Base-by-base conservation (phyloP, 2,797 vertebrate genomes). In the Nyctibius grandis region DNA sequence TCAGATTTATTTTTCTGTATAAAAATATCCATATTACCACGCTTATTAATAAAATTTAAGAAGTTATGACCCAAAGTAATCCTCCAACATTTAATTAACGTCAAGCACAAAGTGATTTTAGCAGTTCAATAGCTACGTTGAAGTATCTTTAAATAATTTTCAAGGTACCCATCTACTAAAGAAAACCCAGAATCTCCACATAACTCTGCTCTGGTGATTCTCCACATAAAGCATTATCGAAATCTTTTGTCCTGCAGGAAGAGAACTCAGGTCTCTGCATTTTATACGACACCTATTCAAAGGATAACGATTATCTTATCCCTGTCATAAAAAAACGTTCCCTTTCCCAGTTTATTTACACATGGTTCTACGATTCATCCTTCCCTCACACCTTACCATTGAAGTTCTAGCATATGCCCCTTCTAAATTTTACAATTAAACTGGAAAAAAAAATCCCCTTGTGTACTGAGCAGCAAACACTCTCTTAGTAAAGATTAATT, bases 351-450 rank as follows among this genome's bases (percentile, higher is more conserved):
- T 48, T 84, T 74, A 34, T 79, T 85, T 53, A 40, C 45, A 47
- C 21, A 2, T 4, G 44, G 57, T 20, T 59, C 26, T 36, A 14
- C 1, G 1, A 53, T 28, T 15, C 44, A 8, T 11, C 31, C 22
- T 40, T 50, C 10, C 28, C 31, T 50, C 40, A 10, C 38, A 4
- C 0, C 0, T 23, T 22, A 23, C 42, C 59, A 34, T 1, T 20
- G 1, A 45, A 19, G 44, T 21, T 10, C 75, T 3, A 16, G 9
- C 23, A 72, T 1, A 14, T 0, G 2, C 7, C n/a, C n/a, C 28
- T 47, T 28, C 0, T 4, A 45, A 65, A 48, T 11, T 45, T 54
- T 17, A 33, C 6, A 56, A 22, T 72, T 47, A 20, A 79, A 38
- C 18, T 15, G 26, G 45, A 19, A 33, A 28, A 68, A 38, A n/a